Conservation (phyloP, 2,113 vertebrate species). For the Poeciliopsis prolifica region DNA sequence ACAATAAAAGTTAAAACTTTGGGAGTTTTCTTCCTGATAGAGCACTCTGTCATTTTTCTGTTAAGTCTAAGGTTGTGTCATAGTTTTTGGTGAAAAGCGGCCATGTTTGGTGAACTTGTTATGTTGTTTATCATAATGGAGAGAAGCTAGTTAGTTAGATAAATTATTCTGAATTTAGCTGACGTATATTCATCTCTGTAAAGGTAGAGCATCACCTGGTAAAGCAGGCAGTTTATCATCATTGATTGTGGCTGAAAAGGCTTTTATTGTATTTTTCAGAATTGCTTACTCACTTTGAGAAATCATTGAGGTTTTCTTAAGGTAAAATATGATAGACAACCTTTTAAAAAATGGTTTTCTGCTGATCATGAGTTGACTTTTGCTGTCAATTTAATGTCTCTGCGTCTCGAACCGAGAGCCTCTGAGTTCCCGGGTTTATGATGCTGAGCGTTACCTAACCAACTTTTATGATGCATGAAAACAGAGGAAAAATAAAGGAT, state of each 20-base stretch:
- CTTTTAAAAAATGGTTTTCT: background rate
- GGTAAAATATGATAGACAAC: background rate
- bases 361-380: background rate
- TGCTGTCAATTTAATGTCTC: background rate
- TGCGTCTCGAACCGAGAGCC: no score
- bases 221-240: background rate
- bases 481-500: background rate
- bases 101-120: no score
- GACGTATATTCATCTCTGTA: background rate
- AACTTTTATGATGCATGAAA: background rate
- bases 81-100: no score
- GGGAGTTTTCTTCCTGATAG: no score
- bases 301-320: background rate
- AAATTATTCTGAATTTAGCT: no score
- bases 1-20: no score
- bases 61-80: no score
- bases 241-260: background rate
- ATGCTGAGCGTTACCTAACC: background rate
- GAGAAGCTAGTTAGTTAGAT: no score
- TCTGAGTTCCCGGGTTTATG: no score
- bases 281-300: background rate
- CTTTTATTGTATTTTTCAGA: background rate
- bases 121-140: no score
- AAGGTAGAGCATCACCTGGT: background rate
- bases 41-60: no score